Base-by-base conservation (phyloP, 2,797 vertebrate genomes). In the Liasis olivaceus region DNA sequence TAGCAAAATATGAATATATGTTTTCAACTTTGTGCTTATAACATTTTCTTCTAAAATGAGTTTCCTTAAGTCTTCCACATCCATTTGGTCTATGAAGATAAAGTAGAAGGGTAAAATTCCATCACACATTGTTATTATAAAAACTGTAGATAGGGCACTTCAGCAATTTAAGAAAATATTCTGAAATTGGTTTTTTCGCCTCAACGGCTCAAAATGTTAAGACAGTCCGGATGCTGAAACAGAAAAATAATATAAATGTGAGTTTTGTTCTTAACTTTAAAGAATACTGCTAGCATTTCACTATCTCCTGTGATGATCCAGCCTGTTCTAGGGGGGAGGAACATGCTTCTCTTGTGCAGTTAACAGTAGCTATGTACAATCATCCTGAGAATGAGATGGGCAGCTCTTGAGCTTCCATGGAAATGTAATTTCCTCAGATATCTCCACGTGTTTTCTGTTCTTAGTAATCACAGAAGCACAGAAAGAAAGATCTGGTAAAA, bases 181-280 rank as follows among this genome's bases (percentile, higher is more conserved):
- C 56, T 31, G 24, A 24, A 60, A 56, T 58, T 64, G 51, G 58
- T 89, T 59, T 92, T 87, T 62, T 69, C 81, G 2, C 31, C 8
- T 17, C 59, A 90, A 28, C 47, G 11, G 58, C 59, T 93, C 91
- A 93, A 91, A 91, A 91, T 6, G 20, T 93, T 90, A 93, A 91
- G 85, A 93, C 92, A 17, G 89, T 88, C 51, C 92, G 92, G 69
- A 93, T 91, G 92, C 92, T 93, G 92, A 93, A 93, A 93, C 5
- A 64, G 2, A 89, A 31, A 91, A 93, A 85, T 24, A 26, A 58
- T 54, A 88, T 15, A 81, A 42, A 22, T n/a, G 3, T 91, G 69
- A 93, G 36, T 5, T 81, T 63, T n/a, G 24, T 56, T n/a, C 58
- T 77, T 64, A 54, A 14, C 5, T 58, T 72, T 84, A 81, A 88